Evolutionary conservation across 1,140 invertebrate species (phyloP), one percentile per base, ranked within the genome.

Genomic region (Drosophila bocki): DNA sequence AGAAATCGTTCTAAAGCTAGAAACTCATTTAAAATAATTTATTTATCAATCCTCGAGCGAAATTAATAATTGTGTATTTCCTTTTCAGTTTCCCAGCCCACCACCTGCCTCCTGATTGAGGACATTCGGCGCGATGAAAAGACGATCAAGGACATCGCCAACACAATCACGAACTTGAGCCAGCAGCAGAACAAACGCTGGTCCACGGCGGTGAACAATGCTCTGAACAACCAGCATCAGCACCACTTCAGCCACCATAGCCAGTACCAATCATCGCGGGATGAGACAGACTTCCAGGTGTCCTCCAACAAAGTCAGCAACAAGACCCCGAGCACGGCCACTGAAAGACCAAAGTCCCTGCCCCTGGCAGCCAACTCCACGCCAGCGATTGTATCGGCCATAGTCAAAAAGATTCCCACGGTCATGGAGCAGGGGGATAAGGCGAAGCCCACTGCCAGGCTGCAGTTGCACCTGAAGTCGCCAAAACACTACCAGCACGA

Each of bases 321-420:
- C 67, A 92, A 85, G n/a, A 41, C 61, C 45, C 54, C 39, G 45
- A 62, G 50, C 26, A 19, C 35, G 12, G 39, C 65, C 47, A 75
- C 7, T 37, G 84, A 82, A 50, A 79, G 92, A 75, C 92, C 92
- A 77, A 93, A 93, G 75, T 93, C 92, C 63, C 76, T 93, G 70
- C 92, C 92, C 54, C 58, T 93, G 80, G 90, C 92, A 50, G 72
- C 91, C 37, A 92, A 90, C 61, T 91, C 92, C 17, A 87, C 91
- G 54, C 92, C 92, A n/a, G 91, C 92, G 45, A 93, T 93, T 67
- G 92, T 93, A 15, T 93, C 92, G 11, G 91, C 92, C 59, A 93
- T 93, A 90, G 92, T 93, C 78, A 93, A 93, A 62, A 93, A 93
- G 71, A 92, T 93, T 70, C 92, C 92, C 53, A 86, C 92, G 13